Base-by-base conservation (phyloP, 2,113 vertebrate genomes). In the Pomatorhinus ruficollis region DNA sequence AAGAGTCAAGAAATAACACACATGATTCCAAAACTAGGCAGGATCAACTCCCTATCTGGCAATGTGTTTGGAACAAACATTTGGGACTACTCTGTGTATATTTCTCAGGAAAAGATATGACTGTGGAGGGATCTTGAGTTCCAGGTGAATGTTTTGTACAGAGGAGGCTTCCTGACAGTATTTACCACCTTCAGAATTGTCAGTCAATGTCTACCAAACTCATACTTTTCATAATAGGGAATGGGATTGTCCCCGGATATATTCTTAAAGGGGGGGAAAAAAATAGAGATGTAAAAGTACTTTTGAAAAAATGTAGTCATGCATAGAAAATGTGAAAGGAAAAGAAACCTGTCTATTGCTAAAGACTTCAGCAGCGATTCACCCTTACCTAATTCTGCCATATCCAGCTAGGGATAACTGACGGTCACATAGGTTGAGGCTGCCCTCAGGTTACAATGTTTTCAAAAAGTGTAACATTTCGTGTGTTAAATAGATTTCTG, bases 121-220 rank as follows among this genome's bases (percentile, higher is more conserved):
- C 45, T 63, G 3, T 1, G 63, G 21, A 65, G 6, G 30, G 63
- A 88, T 53, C 24, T 18, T 84, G 50, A 85, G 39, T 85, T 57
- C 27, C 66, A 61, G 24, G n/a, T 76, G 70, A 82, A 57, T 5
- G 4, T 70, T 95, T 90, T 53, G 5, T 39, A 57, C 54, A 59
- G 59, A 72, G 47, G 22, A 81, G 50, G 53, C 42, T 80, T 91
- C 23, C 57, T 93, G 70, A 13, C 33, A 85, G 33, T 70, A 83
- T 82, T 93, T 88, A 44, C 60, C 76, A 70, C 85, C 56, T 88
- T 84, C 83, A 93, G 60, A 89, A 85, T 52, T 71, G 83, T 49
- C 85, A 83, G 68, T 81, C 76, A 90, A 7, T 63, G 45, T 90
- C 68, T 90, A 33, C 83, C 10, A 45, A 63, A 80, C 12, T 44